These are phyloP conservation scores for Myotis vivesi DNA, from an alignment of 2,797 vertebrate genomes.

Conservation along the genomic window DNA sequence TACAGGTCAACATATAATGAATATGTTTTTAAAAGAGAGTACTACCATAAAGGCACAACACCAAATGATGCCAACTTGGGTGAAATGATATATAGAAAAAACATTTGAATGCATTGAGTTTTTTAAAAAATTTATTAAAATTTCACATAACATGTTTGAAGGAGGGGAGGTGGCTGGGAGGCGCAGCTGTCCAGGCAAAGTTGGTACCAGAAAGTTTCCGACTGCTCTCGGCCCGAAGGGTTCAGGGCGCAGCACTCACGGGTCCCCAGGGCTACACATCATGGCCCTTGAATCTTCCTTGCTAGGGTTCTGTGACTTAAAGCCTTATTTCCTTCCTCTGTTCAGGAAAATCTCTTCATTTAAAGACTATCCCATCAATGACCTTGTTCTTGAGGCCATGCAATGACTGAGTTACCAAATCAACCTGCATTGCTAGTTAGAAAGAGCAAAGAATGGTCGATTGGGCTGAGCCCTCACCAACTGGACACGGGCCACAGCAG, in stretches of 20 bases:
- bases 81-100: rapidly evolving
- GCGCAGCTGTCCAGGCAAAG: rapidly evolving
- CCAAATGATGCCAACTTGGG: too few relatives aligned
- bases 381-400: not conserved
- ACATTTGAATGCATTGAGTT: rapidly evolving
- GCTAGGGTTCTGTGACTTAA: too few relatives aligned
- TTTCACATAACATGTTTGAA: not conserved
- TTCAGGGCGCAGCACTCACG: rapidly evolving
- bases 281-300: not conserved
- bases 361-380: not conserved
- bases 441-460: rapidly evolving
- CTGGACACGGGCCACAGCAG: rapidly evolving
- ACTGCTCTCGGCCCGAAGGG: rapidly evolving
- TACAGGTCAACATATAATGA: rapidly evolving
- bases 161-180: too few relatives aligned
- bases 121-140: not conserved
- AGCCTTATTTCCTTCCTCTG: too few relatives aligned
- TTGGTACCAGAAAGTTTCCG: rapidly evolving
- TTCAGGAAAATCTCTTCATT: not conserved
- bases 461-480: rapidly evolving
- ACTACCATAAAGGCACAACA: rapidly evolving
- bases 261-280: not conserved
- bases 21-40: rapidly evolving
- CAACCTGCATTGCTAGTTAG: rapidly evolving
- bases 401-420: rapidly evolving